Conservation (phyloP, 2,797 vertebrate genomes). For the Sebastes wilsoni region DNA sequence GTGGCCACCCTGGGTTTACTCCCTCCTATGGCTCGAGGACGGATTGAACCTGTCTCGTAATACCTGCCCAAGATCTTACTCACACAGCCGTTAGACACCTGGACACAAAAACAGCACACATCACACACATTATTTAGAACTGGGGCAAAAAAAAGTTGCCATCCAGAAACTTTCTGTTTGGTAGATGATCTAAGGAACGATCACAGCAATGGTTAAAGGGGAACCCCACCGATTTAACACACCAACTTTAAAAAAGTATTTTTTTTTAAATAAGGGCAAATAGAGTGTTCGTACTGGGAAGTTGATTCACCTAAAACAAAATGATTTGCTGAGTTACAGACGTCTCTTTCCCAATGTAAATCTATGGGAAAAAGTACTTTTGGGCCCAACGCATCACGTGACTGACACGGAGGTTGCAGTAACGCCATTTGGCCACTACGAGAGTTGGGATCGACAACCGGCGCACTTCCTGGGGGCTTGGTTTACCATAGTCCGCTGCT, state of each 20-base stretch:
- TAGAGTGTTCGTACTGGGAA: no score
- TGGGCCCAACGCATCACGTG: no score
- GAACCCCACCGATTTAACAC: not conserved
- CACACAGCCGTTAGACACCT: conserved; percentile 99
- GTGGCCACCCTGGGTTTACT: conserved; percentile 99
- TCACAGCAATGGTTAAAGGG: not conserved
- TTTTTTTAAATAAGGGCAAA: no score
- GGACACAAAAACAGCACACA: conserved; percentile 82
- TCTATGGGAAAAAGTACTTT: no score
- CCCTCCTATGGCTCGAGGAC: conserved; percentile 97
- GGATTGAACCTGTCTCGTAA: conserved; percentile 99
- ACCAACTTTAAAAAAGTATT: no score
- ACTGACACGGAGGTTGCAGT: no score
- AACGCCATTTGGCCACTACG: no score
- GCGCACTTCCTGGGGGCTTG: no score
- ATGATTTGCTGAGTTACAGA: no score
- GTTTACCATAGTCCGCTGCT: not conserved
- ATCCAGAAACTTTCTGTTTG: not conserved
- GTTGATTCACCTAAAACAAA: no score
- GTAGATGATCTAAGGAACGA: not conserved
- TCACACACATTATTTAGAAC: conserved; percentile 73
- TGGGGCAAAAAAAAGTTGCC: not conserved
- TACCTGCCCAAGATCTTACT: conserved; percentile 99
- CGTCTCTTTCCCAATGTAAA: no score
- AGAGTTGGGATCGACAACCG: no score